Evolutionary conservation across 2,888 invertebrate species (phyloP), one percentile per base, ranked within the genome.

Genomic region (Cyclophora punctaria): DNA sequence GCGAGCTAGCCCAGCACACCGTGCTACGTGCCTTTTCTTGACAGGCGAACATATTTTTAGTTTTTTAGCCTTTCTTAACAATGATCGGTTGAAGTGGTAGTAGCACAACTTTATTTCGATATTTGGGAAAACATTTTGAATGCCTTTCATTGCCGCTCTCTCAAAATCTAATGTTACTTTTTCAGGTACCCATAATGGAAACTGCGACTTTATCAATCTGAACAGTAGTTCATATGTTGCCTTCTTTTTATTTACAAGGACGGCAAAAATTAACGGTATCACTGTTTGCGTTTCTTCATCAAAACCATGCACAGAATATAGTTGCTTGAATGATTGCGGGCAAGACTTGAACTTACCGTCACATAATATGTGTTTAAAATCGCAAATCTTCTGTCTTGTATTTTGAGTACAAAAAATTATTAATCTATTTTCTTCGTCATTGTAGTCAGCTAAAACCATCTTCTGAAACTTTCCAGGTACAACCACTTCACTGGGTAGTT

Each of bases 1-100:
- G 35, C 49, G 51, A 35, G 54, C 51, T 49, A 51, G 45, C 20
- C 54, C 49, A 33, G 46, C 51, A 54, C 49, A 53, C 6, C 50
- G 46, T 35, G 53, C 50, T 45, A 49, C 49, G 45, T 50, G 49
- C 45, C 51, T 51, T 42, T 47, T 48, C 34, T 49, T 49, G 6
- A 48, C 48, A 46, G 44, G 48, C 33, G 44, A 48, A 41, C 43
- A 4, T 35, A 43, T 34, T 34, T 47, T 47, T 42, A 47, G 34
- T 42, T 41, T 7, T 47, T 47, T 47, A 42, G 47, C 47, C 34
- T 47, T 47, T 47, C 42, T 47, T 33, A 34, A 47, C n/a, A 47
- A 47, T 6, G 42, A 47, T 35, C 42, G 20, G 34, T 42, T 48
- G 6, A 48, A 48, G 43, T 48, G 48, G 43, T 48, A 48, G 35